A percentile compares a stretch with the other conserved stretches of the same genome.
These are phyloP conservation scores for Guaruba guarouba DNA, from an alignment of 2,113 vertebrate species.

Conservation along the genomic window DNA sequence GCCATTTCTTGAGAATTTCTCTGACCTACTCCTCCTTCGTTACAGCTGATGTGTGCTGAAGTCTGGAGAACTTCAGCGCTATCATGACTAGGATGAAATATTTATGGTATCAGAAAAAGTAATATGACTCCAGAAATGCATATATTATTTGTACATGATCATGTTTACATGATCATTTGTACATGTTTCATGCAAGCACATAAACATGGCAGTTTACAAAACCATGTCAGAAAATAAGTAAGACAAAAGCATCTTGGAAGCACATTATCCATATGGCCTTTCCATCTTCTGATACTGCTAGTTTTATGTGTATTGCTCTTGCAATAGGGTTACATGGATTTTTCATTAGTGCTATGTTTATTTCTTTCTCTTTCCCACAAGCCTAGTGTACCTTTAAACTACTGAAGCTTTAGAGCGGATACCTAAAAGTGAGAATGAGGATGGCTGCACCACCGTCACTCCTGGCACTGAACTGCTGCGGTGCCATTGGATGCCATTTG, in stretches of 20 bases:
- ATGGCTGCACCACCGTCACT: neutral
- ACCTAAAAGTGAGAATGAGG: neutral
- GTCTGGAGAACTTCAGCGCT: neutral
- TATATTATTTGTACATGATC: neutral
- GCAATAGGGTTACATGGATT: fast-evolving
- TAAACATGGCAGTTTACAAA: neutral
- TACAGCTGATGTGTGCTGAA: neutral
- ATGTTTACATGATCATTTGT: neutral
- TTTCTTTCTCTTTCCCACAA: neutral
- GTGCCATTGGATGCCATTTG: fast-evolving
- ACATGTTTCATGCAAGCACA: neutral
- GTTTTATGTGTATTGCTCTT: neutral
- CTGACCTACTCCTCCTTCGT: neutral
- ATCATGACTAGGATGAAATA: neutral
- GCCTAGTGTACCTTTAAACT: fast-evolving
- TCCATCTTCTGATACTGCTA: neutral
- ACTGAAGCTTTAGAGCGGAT: neutral
- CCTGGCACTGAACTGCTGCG: neutral
- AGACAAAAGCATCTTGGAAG: neutral
- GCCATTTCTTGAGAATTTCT: too few species aligned
- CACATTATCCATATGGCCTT: neutral
- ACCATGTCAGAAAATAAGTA: neutral
- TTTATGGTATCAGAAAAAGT: neutral
- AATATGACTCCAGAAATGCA: neutral
- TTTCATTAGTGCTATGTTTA: neutral